Evolutionary conservation across 2,113 vertebrate genomes (phyloP).

Genomic region (Triplophysa rosa): DNA sequence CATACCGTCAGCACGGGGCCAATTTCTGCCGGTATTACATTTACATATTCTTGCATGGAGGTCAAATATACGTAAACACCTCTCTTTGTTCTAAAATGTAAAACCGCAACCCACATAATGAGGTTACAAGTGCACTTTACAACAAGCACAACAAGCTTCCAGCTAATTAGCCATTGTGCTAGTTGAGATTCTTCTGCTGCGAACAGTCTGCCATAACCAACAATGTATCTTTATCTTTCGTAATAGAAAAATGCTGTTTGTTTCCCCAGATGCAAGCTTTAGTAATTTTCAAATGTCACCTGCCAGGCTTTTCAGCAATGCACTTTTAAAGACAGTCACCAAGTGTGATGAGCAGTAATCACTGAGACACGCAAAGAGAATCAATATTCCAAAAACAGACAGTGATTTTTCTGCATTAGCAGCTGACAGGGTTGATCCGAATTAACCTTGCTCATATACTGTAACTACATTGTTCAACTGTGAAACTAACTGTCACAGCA

Average conservation of each 20-base stretch:
- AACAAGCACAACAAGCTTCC: not conserved
- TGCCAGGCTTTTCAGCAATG: constrained; percentile 7
- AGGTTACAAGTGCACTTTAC: not conserved
- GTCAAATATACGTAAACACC: constrained; percentile 18
- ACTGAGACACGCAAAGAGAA: constrained; percentile 11
- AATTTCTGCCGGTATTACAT: constrained; percentile 19
- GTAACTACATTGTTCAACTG: constrained; percentile 33
- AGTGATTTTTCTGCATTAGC: constrained; percentile 35
- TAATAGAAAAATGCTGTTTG: constrained; percentile 5
- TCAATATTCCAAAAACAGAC: constrained; percentile 40
- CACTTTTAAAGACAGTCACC: constrained; percentile 17
- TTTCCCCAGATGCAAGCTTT: not conserved
- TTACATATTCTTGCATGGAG: constrained; percentile 26
- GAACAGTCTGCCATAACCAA: not conserved
- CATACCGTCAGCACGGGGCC: constrained; percentile 21
- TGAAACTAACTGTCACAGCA: constrained; percentile 27
- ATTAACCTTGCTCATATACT: constrained; percentile 35
- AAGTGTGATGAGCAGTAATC: constrained; percentile 19
- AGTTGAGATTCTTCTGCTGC: not conserved
- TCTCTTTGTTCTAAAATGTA: not conserved
- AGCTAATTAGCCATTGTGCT: constrained; percentile 10
- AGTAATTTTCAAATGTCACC: constrained; percentile 15
- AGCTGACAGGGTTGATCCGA: constrained; percentile 31
- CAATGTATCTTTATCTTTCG: constrained; percentile 6
- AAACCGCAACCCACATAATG: constrained; percentile 11